These are phyloP conservation scores for Drosophila neonasuta DNA, from an alignment of 2,888 invertebrate species.

Conservation along the genomic window DNA sequence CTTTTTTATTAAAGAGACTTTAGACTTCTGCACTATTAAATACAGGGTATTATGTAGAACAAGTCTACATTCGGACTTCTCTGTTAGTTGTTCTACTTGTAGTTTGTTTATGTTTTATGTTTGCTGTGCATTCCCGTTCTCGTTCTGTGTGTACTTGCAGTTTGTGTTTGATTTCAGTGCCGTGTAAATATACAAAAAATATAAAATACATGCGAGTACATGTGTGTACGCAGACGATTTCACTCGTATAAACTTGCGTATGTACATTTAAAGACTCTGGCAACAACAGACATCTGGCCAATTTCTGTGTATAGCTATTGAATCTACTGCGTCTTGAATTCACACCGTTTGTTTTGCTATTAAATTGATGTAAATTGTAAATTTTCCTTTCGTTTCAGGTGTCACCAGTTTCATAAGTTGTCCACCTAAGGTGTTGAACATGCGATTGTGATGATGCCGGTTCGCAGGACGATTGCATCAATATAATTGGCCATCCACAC, in stretches of 20 bases:
- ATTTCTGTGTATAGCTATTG: constrained; percentile 9
- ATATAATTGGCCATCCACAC: constrained; percentile 18
- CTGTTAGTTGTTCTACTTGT: constrained; percentile 21
- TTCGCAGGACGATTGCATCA: constrained; percentile 33
- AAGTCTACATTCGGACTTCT: not conserved
- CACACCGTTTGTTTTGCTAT: not conserved
- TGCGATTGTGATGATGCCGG: constrained; percentile 50
- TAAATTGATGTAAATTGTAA: constrained; percentile 2
- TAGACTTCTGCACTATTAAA: not conserved
- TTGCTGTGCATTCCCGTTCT: constrained; percentile 33
- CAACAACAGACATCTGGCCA: constrained; percentile 43
- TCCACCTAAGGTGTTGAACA: constrained; percentile 37
- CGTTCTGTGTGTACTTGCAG: constrained; percentile 29
- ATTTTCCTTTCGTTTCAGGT: constrained; percentile 27
- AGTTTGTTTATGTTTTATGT: constrained; percentile 67
- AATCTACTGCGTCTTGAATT: not conserved
- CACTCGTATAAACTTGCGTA: not conserved
- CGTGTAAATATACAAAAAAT: constrained; percentile 62
- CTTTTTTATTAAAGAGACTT: not conserved
- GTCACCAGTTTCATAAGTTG: constrained; percentile 23
- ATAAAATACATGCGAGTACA: not conserved
- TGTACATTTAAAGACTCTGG: constrained; percentile 34
- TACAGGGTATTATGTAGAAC: constrained; percentile 9
- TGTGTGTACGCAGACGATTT: not conserved
- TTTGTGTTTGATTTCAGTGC: constrained; percentile 60